phyloP scores from a whole-genome alignment of 2,797 vertebrate genomes.

The Halcyon chelicuti region DNA sequence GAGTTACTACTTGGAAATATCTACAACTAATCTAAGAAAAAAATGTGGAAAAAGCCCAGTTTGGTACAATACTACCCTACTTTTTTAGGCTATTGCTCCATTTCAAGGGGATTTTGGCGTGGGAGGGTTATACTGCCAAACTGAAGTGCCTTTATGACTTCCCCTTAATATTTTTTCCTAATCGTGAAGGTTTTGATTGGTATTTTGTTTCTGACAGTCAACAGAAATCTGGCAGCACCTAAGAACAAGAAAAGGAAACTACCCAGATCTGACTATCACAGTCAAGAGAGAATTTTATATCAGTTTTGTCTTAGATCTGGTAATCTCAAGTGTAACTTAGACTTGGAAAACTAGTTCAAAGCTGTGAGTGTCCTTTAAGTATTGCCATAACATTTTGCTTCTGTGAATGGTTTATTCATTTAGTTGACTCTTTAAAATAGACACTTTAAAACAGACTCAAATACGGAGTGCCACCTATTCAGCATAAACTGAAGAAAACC shows the following conservation, averaged over 20 bases:
- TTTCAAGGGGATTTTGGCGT: neutral
- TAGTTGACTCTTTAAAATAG: neutral
- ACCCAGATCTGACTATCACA: neutral
- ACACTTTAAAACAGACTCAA: neutral
- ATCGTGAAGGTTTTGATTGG: neutral
- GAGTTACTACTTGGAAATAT: neutral
- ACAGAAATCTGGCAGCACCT: neutral
- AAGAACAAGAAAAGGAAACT: neutral
- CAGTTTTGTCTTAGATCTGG: neutral
- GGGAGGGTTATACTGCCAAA: neutral
- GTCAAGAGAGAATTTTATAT: neutral
- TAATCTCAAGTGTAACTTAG: neutral
- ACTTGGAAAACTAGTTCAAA: neutral
- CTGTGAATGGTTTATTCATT: neutral
- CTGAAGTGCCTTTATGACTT: neutral
- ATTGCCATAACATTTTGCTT: neutral
- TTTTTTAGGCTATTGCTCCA: neutral
- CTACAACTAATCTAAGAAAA: neutral
- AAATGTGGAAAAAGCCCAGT: neutral
- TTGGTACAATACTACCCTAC: accelerated
- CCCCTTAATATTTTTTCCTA: neutral
- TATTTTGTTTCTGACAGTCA: neutral
- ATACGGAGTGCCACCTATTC: neutral
- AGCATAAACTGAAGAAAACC: neutral
- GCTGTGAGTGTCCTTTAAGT: neutral